Percentiles rank a stretch among this genome's conserved stretches.
phyloP scores from a whole-genome alignment of 2,797 vertebrate genomes.

The Pantherophis alleghaniensis region DNA sequence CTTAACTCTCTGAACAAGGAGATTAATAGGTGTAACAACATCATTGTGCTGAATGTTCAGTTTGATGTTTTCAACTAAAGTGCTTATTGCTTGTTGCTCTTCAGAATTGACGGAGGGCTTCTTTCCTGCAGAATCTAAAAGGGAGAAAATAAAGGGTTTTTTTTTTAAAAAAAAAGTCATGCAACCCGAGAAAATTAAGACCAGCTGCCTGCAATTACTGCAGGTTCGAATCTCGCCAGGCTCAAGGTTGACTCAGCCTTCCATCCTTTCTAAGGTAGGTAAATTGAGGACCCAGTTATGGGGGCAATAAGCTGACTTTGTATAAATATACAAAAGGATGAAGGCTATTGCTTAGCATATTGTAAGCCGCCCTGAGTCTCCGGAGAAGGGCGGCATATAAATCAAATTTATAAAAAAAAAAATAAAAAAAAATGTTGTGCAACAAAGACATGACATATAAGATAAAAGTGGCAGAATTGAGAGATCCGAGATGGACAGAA shows the following conservation, averaged over 20 bases:
- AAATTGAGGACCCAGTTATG: too few species aligned
- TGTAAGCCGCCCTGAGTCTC: too few species aligned
- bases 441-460: not conserved
- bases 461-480: not conserved
- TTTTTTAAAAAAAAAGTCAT: not conserved
- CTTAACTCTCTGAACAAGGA: constrained; percentile 75
- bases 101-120: constrained; percentile 76
- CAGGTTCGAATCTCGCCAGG: too few species aligned
- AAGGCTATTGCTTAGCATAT: too few species aligned
- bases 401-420: too few species aligned
- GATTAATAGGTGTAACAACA: constrained; percentile 86
- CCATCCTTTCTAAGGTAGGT: too few species aligned
- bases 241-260: too few species aligned
- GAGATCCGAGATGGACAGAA: not conserved
- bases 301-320: too few species aligned
- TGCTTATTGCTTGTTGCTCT: constrained; percentile 82
- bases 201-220: too few species aligned
- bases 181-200: not conserved
- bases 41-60: constrained; percentile 92
- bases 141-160: not conserved
- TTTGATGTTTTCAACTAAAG: constrained; percentile 86
- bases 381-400: too few species aligned
- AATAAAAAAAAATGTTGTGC: too few species aligned
- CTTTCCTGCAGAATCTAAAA: constrained; percentile 81
- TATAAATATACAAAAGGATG: too few species aligned